Base-by-base conservation (phyloP, 2,797 vertebrate species). In the Cyclura pinguis region DNA sequence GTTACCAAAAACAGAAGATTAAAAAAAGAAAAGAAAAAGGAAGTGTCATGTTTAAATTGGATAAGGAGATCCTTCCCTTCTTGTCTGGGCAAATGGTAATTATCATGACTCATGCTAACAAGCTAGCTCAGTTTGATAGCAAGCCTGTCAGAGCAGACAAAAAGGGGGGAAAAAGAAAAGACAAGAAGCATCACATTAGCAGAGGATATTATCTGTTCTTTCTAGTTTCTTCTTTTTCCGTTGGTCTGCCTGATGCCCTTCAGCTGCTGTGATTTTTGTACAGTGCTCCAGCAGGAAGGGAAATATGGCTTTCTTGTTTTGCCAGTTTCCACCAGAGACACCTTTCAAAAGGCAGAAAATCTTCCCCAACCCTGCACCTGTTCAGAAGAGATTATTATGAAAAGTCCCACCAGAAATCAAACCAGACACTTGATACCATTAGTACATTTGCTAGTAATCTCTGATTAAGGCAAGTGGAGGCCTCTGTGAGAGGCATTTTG, bases 81-180 rank as follows among this genome's bases (percentile, higher is more conserved):
- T 85, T 86, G 85, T 77, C 7, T 32, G 90, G 87, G 0, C 0
- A n/a, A 77, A 88, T 84, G 80, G 57, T 32, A 84, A 67, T 57
- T 78, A 42, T 67, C 18, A 0, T 69, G 73, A 89, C 87, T 91
- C 42, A 35, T 82, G 62, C 4, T 24, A 78, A 78, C 90, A 76
- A 91, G 86, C 0, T 74, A 82, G 1, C 78, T 76, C 87, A 59
- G 42, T 82, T 12, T 78, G 85, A 91, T 3, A 92, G 91, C 7
- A 94, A 55, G 84, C 85, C 90, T 93, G 93, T 94, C 32, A 90
- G 55, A 91, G 84, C 62, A 29, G 3, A 90, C 64, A 64, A 87
- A 64, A 88, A 80, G 42, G 42, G 42, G 42, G 42, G 55, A 88
- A 80, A 38, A 85, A 52, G 22, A 0, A 4, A 89, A 85, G 64